Evolutionary conservation across 2,888 invertebrate genomes (phyloP).

Genomic region (Dryadula phaetusa): DNA sequence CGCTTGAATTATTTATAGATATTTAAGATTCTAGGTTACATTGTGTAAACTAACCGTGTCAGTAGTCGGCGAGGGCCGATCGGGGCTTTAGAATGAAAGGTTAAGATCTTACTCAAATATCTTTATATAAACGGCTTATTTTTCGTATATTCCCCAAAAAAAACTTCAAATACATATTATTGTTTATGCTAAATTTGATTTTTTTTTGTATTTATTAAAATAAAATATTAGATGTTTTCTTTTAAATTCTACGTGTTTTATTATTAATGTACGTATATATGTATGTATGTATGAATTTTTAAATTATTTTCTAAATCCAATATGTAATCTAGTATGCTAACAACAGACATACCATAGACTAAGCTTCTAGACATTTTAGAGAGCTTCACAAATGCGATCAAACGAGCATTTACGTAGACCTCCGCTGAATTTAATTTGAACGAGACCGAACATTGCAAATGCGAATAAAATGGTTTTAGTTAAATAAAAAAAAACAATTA

Average conservation of each 20-base stretch:
- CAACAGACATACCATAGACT: slow-evolving; percentile 62
- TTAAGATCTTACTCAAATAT: slow-evolving; percentile 17
- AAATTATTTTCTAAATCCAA: slow-evolving; percentile 28
- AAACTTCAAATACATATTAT: slow-evolving; percentile 18
- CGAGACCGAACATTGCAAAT: slow-evolving; percentile 28
- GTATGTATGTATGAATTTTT: slow-evolving; percentile 12
- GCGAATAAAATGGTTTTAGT: background rate
- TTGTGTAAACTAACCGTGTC: slow-evolving; percentile 62
- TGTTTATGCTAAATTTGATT: slow-evolving; percentile 21
- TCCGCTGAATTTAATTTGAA: slow-evolving; percentile 75
- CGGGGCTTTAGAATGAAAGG: slow-evolving; percentile 41
- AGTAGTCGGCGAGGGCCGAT: slow-evolving; percentile 42
- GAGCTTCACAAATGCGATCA: slow-evolving; percentile 60
- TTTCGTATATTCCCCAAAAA: slow-evolving; percentile 35
- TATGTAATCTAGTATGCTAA: slow-evolving; percentile 37
- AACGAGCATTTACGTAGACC: slow-evolving; percentile 69
- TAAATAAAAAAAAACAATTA: background rate
- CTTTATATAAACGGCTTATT: slow-evolving; percentile 30
- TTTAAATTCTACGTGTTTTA: slow-evolving; percentile 25
- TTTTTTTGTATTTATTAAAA: slow-evolving; percentile 18
- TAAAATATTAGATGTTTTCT: slow-evolving; percentile 17
- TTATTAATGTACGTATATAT: background rate
- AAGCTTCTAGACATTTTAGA: slow-evolving; percentile 74
- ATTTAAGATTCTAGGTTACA: slow-evolving; percentile 67
- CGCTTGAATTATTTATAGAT: slow-evolving; percentile 82